These are phyloP conservation scores for Gari tellinella DNA, from an alignment of 2,888 invertebrate species.

Conservation along the genomic window DNA sequence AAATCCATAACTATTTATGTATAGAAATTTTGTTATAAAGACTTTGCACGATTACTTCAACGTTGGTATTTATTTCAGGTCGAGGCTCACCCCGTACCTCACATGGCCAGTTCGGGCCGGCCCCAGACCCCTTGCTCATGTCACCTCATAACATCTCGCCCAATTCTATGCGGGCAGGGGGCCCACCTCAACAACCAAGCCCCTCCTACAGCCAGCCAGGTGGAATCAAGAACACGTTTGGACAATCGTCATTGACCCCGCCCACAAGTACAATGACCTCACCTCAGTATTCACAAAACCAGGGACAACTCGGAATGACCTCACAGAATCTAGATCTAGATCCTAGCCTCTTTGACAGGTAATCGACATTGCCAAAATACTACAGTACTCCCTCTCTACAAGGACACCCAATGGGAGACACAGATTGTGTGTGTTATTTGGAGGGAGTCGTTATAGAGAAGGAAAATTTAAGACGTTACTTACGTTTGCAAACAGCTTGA, in stretches of 20 bases:
- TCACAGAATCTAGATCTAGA: slow-evolving; percentile 47
- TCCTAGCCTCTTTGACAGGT: slow-evolving; percentile 60
- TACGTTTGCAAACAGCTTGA: no score
- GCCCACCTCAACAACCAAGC: slow-evolving; percentile 66
- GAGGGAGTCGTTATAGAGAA: no score
- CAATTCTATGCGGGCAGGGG: slow-evolving; percentile 62
- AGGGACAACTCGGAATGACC: slow-evolving; percentile 40
- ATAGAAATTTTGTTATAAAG: no score
- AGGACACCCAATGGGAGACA: no score
- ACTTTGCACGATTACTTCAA: no score
- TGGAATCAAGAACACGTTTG: slow-evolving; percentile 9
- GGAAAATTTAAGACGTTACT: no score
- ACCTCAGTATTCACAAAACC: slow-evolving; percentile 50
- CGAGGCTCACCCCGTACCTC: slow-evolving; percentile 76
- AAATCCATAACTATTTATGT: no score
- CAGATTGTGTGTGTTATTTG: no score
- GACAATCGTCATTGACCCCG: slow-evolving; percentile 31
- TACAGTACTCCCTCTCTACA: no score
- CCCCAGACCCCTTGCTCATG: slow-evolving; percentile 77
- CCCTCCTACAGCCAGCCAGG: slow-evolving; percentile 71
- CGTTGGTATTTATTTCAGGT: slow-evolving; percentile 59
- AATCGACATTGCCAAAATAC: slow-evolving; percentile 16
- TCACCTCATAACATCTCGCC: slow-evolving; percentile 79
- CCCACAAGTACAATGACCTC: slow-evolving; percentile 34
- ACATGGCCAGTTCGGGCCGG: slow-evolving; percentile 75